Percentiles rank a stretch among this genome's conserved stretches.
Conservation (phyloP, 2,797 vertebrate species). For the Smutsia temminckii region DNA sequence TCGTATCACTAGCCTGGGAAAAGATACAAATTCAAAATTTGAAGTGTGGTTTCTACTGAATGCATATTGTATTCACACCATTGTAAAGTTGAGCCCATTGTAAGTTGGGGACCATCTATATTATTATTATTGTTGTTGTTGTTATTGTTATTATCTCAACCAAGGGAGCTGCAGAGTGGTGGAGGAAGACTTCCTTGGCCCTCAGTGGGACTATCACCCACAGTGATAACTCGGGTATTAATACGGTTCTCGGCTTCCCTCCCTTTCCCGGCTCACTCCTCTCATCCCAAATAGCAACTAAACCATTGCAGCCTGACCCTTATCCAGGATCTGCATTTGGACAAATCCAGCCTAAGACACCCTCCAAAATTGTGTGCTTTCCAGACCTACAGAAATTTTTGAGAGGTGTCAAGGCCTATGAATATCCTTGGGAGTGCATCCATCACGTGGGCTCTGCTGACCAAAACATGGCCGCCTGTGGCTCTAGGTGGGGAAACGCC, state of each 20-base stretch:
- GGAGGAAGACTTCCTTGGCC: neutral
- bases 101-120: neutral
- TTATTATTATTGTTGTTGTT: neutral
- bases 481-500: neutral
- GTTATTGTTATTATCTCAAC: neutral
- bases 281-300: neutral
- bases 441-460: neutral
- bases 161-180: accelerated
- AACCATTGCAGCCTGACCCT: neutral
- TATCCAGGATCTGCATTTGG: neutral
- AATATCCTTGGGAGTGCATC: neutral
- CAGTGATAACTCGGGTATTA: neutral
- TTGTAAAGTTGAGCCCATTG: neutral
- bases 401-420: neutral
- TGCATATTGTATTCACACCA: too few relatives aligned
- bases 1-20: neutral
- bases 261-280: neutral
- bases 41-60: neutral
- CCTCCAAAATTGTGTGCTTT: neutral
- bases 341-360: neutral
- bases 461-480: neutral
- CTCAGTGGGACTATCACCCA: neutral
- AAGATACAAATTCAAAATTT: neutral
- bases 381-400: neutral
- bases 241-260: neutral